phyloP scores from a whole-genome alignment of 23 tunicate genomes.

The Oikopleura dioica region DNA sequence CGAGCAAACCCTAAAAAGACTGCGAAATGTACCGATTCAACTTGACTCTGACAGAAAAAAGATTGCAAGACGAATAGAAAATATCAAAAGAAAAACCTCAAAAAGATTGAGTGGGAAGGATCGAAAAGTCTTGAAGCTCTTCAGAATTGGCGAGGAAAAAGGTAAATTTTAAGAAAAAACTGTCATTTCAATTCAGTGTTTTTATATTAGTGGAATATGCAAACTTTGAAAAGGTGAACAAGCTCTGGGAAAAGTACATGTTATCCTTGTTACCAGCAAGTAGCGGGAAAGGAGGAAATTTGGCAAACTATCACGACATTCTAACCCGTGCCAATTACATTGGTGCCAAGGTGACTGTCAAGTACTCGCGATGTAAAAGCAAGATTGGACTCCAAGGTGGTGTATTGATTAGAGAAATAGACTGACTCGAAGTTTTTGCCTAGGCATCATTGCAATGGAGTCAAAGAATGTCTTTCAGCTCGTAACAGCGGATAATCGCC shows the following conservation, averaged over 20 bases:
- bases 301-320: neutral
- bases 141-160: neutral
- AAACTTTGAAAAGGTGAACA: neutral
- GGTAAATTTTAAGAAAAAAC: neutral
- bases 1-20: neutral
- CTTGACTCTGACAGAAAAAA: neutral
- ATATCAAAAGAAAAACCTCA: neutral
- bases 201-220: neutral
- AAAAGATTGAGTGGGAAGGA: too few species aligned
- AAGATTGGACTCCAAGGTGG: neutral
- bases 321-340: neutral
- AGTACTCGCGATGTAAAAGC: neutral
- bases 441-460: neutral
- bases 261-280: neutral
- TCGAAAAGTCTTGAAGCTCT: too few species aligned
- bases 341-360: neutral
- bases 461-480: neutral
- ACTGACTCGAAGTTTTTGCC: too few species aligned
- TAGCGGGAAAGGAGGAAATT: neutral
- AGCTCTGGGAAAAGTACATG: neutral
- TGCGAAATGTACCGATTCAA: constrained; percentile 1
- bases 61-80: neutral
- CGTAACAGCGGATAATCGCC: neutral
- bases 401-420: too few species aligned
- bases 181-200: neutral